Base-by-base conservation (phyloP, 2,888 invertebrate species). In the Dryococelus australis region DNA sequence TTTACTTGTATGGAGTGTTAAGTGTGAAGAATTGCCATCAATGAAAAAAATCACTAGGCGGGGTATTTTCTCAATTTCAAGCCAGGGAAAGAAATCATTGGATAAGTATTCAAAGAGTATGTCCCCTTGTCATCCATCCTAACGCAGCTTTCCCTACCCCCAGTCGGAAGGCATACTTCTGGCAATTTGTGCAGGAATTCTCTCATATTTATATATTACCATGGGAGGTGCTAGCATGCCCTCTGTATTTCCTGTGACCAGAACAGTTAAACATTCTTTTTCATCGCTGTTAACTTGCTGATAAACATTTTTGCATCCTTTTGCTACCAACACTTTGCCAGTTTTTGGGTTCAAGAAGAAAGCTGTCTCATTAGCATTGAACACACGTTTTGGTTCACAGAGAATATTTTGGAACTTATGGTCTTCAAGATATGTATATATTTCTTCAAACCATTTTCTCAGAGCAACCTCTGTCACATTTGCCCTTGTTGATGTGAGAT, bases 321-420 rank as follows among this genome's bases (percentile, higher is more conserved):
- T 91, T 89, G 88, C 90, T 4, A 89, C 90, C 28, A 92, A 86
- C 28, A 92, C 92, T 87, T 90, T 89, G 27, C 90, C 89, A 4
- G 89, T 89, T 89, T 92, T 92, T 43, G 92, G 92, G 79, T 89
- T 89, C 65, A 92, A 89, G 88, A 90, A 92, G 89, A 92, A 92
- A 5, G 91, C 91, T 26, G 91, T 91, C 89, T 92, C 92, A 89
- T 92, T 92, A n/a, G 89, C 90, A 89, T 92, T 92, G 86, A 91
- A 92, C 86, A 91, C 89, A 80, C 91, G 87, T 12, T 87, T 86
- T 43, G 90, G 90, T 88, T 91, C 89, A 43, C 88, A 80, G 65
- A 91, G 88, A 85, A 91, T 89, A 47, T 90, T 89, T 78, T 88
- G 86, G 79, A 90, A 80, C 35, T 90, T 89, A 84, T 90, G 89